Evolutionary conservation across 2,797 vertebrate species (phyloP).

Genomic region (Molossus molossus): DNA sequence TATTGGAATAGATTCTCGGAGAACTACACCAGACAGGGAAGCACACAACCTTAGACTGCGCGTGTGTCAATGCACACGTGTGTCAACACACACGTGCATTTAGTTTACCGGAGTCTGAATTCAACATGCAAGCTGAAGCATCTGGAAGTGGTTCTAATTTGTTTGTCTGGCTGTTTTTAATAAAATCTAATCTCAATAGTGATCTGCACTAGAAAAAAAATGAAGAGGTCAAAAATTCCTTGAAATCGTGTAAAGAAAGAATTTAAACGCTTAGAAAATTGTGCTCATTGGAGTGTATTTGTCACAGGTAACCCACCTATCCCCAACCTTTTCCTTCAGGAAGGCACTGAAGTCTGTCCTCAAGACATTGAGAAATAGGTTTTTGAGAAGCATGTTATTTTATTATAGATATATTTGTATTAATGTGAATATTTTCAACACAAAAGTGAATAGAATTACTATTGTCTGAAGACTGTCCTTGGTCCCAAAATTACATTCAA

Average conservation of each 20-base stretch:
- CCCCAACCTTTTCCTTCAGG: neutral
- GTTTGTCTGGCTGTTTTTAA: neutral
- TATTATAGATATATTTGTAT: neutral
- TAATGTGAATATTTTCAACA: neutral
- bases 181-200: neutral
- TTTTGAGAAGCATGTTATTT: neutral
- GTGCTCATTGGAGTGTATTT: neutral
- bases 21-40: neutral
- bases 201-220: neutral
- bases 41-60: neutral
- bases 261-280: neutral
- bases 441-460: neutral
- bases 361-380: neutral
- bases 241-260: neutral
- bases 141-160: neutral
- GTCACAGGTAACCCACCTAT: neutral
- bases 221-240: slow-evolving; percentile 23
- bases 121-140: neutral
- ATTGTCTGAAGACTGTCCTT: neutral
- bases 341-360: neutral
- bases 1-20: neutral
- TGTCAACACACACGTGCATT: neutral
- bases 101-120: neutral
- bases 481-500: neutral
- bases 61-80: neutral